Conservation (phyloP, 2,797 vertebrate species). For the Echiichthys vipera region DNA sequence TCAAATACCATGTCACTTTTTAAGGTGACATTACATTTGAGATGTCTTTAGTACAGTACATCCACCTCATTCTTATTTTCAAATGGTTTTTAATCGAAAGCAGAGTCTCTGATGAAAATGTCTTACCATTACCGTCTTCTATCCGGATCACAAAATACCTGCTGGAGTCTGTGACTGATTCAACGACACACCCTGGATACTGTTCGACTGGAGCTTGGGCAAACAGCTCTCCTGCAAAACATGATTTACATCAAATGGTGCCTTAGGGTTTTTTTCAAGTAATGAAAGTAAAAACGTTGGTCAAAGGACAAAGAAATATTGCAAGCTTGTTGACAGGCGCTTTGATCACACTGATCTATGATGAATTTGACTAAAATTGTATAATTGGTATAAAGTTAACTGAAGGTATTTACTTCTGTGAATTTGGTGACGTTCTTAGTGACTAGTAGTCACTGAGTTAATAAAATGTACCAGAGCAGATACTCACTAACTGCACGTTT, state of each 20-base stretch:
- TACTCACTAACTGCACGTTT: neutral
- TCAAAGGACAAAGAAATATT: neutral
- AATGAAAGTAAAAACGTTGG: neutral
- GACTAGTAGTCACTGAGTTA: neutral
- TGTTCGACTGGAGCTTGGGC: slow-evolving; percentile 94
- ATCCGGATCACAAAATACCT: slow-evolving; percentile 95
- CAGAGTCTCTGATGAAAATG: neutral
- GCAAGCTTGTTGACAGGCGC: neutral
- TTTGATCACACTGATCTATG: neutral
- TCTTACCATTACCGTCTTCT: slow-evolving; percentile 91
- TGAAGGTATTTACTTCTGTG: neutral
- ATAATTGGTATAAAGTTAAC: neutral
- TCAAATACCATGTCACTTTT: too few species aligned
- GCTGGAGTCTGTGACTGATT: slow-evolving; percentile 94
- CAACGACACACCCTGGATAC: slow-evolving; percentile 91
- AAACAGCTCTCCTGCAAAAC: slow-evolving; percentile 91
- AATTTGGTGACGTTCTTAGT: neutral
- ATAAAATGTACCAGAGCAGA: neutral
- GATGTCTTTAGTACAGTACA: neutral
- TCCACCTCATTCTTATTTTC: neutral
- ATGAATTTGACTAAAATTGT: neutral
- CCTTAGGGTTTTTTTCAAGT: neutral
- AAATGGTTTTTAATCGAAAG: neutral
- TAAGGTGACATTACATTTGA: neutral
- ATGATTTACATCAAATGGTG: slow-evolving; percentile 34